Evolutionary conservation across 2,888 invertebrate species (phyloP).

Genomic region (Meghimatium bilineatum): DNA sequence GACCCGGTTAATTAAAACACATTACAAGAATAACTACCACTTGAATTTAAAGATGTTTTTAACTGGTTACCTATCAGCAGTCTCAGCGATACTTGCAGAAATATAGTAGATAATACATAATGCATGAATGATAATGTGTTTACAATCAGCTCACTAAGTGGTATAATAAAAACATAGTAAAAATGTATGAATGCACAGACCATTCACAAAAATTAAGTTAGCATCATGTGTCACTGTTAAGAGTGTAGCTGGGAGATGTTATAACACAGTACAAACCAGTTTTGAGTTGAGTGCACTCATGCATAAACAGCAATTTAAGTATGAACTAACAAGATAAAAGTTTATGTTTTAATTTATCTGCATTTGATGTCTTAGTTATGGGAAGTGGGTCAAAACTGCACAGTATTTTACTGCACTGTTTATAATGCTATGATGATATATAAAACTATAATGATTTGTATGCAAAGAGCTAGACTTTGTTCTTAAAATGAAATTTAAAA

Average conservation of each 20-base stretch:
- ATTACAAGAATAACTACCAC: not conserved
- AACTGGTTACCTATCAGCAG: not conserved
- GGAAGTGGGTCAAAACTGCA: not conserved
- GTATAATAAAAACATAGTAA: not conserved
- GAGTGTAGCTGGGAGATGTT: not conserved
- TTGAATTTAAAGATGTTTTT: not conserved
- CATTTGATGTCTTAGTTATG: not conserved
- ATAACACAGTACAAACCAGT: not conserved
- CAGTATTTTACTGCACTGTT: too few species aligned
- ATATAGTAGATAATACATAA: not conserved
- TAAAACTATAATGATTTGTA: too few species aligned
- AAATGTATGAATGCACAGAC: not conserved
- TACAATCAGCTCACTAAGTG: not conserved
- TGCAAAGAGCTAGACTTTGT: too few species aligned
- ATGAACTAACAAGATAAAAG: not conserved
- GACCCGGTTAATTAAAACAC: not conserved
- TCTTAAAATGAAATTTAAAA: too few species aligned
- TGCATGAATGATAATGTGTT: not conserved
- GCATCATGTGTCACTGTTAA: not conserved
- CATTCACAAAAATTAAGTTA: not conserved
- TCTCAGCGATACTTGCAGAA: not conserved
- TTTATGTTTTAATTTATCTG: not conserved
- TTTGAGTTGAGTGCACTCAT: not conserved
- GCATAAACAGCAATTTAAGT: not conserved
- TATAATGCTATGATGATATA: too few species aligned